phyloP scores from a whole-genome alignment of 1,140 invertebrate genomes.

The Gryllus bimaculatus region DNA sequence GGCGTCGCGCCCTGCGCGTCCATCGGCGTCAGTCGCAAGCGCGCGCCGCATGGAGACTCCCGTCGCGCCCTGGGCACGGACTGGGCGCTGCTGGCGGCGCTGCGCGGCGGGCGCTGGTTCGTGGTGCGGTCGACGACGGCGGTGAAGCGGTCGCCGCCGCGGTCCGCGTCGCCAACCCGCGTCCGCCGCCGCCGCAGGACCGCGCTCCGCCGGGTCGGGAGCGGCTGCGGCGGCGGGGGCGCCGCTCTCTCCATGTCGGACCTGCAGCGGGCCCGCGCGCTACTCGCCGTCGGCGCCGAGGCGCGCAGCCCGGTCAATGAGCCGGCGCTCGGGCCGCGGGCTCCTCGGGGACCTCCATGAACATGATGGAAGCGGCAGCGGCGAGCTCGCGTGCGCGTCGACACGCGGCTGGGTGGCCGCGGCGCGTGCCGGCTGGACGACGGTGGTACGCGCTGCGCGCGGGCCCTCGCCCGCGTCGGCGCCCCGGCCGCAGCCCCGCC shows the following conservation, averaged over 20 bases:
- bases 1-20: not conserved
- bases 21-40: not conserved
- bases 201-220: conserved; percentile 25
- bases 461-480: not conserved
- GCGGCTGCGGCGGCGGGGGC: not conserved
- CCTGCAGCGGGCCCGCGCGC: conserved; percentile 70
- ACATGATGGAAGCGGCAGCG: conserved; percentile 57
- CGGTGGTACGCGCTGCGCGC: conserved; percentile 36
- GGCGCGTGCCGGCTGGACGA: conserved; percentile 57
- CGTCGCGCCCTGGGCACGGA: conserved; percentile 31
- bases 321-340: conserved; percentile 36
- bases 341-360: conserved; percentile 70
- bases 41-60: not conserved
- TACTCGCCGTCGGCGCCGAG: conserved; percentile 57
- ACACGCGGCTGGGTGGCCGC: conserved; percentile 51
- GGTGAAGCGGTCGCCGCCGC: not conserved
- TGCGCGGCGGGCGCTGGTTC: conserved; percentile 49
- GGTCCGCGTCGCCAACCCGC: conserved; percentile 28
- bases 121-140: conserved; percentile 24
- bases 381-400: conserved; percentile 47
- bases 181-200: conserved; percentile 37
- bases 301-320: not conserved
- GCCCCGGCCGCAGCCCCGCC: not conserved
- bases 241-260: conserved; percentile 35
- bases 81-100: conserved; percentile 47